Percentiles rank a stretch among this genome's conserved stretches.
Conservation (phyloP, 2,113 vertebrate genomes). For the Xenopus borealis region DNA sequence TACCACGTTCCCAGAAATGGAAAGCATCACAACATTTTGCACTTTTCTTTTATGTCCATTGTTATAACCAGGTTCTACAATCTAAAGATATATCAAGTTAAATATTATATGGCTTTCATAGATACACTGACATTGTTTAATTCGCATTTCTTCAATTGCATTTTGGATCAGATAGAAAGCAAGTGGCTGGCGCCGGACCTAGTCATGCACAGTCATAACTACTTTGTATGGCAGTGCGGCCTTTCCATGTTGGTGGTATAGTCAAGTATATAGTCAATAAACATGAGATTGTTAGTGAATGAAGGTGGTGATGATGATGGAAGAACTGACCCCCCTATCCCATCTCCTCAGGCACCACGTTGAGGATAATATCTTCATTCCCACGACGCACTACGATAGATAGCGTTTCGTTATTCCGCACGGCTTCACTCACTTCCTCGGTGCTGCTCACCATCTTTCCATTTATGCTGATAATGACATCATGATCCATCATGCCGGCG, state of each 20-base stretch:
- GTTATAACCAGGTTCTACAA: too few species aligned
- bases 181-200: too few species aligned
- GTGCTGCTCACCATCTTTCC: conserved; percentile 60
- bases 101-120: too few species aligned
- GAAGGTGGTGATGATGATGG: background rate
- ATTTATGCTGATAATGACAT: conserved; percentile 75
- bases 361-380: conserved; percentile 62
- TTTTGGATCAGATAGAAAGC: too few species aligned
- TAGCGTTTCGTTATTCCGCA: conserved; percentile 59
- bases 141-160: too few species aligned
- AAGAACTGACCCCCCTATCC: conserved; percentile 50
- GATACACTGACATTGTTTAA: too few species aligned
- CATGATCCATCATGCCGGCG: conserved; percentile 67
- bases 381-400: conserved; percentile 64
- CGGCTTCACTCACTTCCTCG: conserved; percentile 64
- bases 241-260: background rate
- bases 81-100: too few species aligned
- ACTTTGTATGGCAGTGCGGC: too few species aligned
- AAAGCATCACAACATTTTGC: too few species aligned
- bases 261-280: conserved; percentile 3
- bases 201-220: too few species aligned
- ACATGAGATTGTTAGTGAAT: background rate
- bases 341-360: conserved; percentile 65
- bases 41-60: too few species aligned
- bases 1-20: too few species aligned